Evolutionary conservation across 2,113 vertebrate species (phyloP), one percentile per base, ranked within the genome.

Genomic region (Psilopsiagon aymara): DNA sequence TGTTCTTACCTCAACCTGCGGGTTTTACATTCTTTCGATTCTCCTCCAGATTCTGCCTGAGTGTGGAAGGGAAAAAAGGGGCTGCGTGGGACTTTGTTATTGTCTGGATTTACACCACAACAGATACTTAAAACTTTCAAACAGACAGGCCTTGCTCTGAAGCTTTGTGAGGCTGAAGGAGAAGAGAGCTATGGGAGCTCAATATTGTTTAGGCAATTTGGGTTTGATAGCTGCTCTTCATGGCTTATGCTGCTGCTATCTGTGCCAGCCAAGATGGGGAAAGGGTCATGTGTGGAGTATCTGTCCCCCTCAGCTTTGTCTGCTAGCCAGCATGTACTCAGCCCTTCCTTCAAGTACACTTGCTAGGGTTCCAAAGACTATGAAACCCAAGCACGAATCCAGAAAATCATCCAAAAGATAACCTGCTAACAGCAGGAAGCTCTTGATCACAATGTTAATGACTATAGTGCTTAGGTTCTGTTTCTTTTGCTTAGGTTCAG

Each of bases 261-360:
- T 15, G n/a, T 2, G 6, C 49, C 37, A 78, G 57, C 57, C 1
- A 33, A 60, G 51, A 47, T 46, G 52, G 13, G n/a, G 23, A 44
- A 69, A 27, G 18, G 6, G 17, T 44, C 1, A 1, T 21, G 28
- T 1, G 0, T 1, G 4, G 6, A 27, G 49, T 5, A 25, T 51
- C 24, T 51, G 49, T 44, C 25, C 67, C 43, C 17, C 37, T 35
- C 1, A 2, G 13, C 9, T 51, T 43, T 25, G 13, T 1, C 1
- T 5, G 9, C 35, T 47, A 57, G 23, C 17, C 39, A 46, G 39
- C 15, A 1, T 0, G 11, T 35, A 9, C 29, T 35, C 23, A 8
- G 39, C 60, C 27, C 17, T 74, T 55, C 49, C 13, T 20, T 43
- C 68, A 63, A 6, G 44, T 16, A 15, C 9, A 0, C 27, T 57